phyloP scores from a whole-genome alignment of 1,140 invertebrate genomes.

The Drosophila orosa region DNA sequence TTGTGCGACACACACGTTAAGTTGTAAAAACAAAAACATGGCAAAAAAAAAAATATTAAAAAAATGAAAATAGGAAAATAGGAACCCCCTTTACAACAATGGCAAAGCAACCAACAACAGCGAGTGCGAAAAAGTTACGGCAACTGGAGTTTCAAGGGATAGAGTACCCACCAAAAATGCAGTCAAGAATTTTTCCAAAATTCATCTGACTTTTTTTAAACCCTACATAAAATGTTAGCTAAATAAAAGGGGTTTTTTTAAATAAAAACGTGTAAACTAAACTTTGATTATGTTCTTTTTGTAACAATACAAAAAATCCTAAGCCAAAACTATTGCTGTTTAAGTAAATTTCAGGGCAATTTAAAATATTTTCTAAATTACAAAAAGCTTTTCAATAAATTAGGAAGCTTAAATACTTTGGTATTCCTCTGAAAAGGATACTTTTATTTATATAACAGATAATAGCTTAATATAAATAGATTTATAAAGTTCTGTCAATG shows the following conservation, averaged over 20 bases:
- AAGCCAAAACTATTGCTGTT: not conserved
- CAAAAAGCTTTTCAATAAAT: not conserved
- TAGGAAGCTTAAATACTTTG: not conserved
- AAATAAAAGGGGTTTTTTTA: fast-evolving
- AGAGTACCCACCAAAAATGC: constrained; percentile 20
- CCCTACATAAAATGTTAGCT: not conserved
- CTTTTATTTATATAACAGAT: too few species aligned
- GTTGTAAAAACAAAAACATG: constrained; percentile 72
- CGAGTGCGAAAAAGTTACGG: constrained; percentile 57
- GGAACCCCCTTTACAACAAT: constrained; percentile 31
- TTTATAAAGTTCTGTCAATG: not conserved
- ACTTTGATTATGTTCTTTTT: not conserved
- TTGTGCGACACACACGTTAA: constrained; percentile 83
- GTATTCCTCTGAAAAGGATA: not conserved
- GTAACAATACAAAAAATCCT: not conserved
- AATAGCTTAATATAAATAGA: not conserved
- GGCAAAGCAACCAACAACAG: constrained; percentile 35
- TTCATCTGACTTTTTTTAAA: not conserved
- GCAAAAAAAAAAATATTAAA: not conserved
- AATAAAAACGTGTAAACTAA: not conserved
- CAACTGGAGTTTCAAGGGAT: constrained; percentile 8
- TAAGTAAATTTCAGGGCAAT: not conserved
- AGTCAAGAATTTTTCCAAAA: constrained; percentile 32
- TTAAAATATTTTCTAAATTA: not conserved
- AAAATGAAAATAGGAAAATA: constrained; percentile 21